Conservation (phyloP, 2,797 vertebrate genomes). For the Chiroxiphia lanceolata region DNA sequence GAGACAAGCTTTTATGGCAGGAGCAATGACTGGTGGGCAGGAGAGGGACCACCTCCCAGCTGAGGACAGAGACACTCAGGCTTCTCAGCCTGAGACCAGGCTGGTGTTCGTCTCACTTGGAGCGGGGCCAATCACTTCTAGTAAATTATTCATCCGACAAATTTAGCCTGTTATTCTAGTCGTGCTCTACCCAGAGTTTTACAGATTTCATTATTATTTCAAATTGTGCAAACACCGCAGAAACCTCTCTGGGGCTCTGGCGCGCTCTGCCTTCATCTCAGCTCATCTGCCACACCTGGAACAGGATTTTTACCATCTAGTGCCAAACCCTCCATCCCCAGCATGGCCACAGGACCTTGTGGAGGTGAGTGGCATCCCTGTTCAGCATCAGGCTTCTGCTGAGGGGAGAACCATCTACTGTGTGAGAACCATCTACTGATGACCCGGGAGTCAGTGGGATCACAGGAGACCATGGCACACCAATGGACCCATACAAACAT, state of each 20-base stretch:
- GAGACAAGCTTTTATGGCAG: background rate
- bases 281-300: constrained; percentile 15
- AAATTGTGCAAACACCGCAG: constrained; percentile 42
- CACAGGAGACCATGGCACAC: background rate
- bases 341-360: background rate
- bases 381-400: background rate
- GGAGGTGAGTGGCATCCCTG: background rate
- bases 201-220: constrained; percentile 63
- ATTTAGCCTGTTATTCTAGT: constrained; percentile 59
- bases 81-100: background rate
- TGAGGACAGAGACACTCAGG: background rate
- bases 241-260: constrained; percentile 34
- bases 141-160: constrained; percentile 64
- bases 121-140: constrained; percentile 26
- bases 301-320: background rate
- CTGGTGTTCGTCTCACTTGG: constrained; percentile 1
- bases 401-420: background rate
- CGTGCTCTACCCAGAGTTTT: constrained; percentile 47
- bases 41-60: background rate
- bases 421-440: background rate
- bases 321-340: background rate
- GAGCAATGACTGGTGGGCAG: background rate
- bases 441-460: background rate
- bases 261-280: background rate
- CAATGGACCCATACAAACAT: background rate